Conservation (phyloP, 1,140 invertebrate species). For the Muscidifurax raptorellus region DNA sequence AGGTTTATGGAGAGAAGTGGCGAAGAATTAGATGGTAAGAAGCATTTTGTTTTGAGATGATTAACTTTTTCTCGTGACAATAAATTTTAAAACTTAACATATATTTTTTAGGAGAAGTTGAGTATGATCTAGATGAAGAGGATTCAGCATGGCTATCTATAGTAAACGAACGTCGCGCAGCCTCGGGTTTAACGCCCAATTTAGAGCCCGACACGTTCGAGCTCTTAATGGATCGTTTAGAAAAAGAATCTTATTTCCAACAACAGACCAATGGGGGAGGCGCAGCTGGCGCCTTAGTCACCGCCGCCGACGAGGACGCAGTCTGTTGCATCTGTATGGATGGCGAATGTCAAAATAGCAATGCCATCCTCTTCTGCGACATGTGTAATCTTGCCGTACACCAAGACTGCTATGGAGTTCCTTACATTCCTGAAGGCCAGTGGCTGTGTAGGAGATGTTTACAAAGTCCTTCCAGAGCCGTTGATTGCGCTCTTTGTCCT, state of each 20-base stretch:
- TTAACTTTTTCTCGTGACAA: conserved; percentile 3
- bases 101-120: conserved; percentile 81
- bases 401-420: conserved; percentile 99
- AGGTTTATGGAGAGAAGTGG: conserved; percentile 95
- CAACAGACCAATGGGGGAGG: conserved; percentile 80
- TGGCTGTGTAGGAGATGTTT: conserved; percentile 97
- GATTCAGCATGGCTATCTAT: conserved; percentile 94
- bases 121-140: conserved; percentile 99
- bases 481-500: conserved; percentile 97
- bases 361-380: conserved; percentile 95
- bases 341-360: conserved; percentile 98
- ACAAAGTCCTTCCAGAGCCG: conserved; percentile 95
- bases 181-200: conserved; percentile 79
- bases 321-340: conserved; percentile 97
- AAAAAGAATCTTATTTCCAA: conserved; percentile 98
- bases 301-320: conserved; percentile 96
- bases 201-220: conserved; percentile 94
- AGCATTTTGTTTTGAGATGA: conserved; percentile 1
- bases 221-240: conserved; percentile 95
- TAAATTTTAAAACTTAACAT: conserved; percentile 7
- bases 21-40: conserved; percentile 93
- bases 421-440: conserved; percentile 99
- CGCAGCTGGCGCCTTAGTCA: conserved; percentile 75
- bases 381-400: conserved; percentile 99
- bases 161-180: conserved; percentile 88